Percentiles rank a stretch among this genome's conserved stretches.
Evolutionary conservation across 2,888 invertebrate species (phyloP).

Genomic region (Drosophila ezoana): DNA sequence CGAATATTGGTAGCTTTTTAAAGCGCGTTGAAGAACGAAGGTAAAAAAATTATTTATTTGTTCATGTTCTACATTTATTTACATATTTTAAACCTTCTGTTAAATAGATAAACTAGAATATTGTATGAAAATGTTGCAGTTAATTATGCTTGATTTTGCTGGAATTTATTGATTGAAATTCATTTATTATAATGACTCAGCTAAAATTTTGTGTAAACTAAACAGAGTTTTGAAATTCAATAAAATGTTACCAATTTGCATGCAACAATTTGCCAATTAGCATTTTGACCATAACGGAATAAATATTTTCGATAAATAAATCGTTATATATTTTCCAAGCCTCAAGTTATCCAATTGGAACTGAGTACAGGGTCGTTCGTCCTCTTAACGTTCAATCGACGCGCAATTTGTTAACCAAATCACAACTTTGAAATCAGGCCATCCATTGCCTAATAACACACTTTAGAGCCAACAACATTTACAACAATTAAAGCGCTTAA

Average conservation of each 20-base stretch:
- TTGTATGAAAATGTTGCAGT: too few species aligned
- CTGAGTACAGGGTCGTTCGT: too few species aligned
- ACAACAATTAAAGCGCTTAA: constrained; percentile 48
- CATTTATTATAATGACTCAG: background rate
- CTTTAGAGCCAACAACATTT: constrained; percentile 34
- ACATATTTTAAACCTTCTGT: too few species aligned
- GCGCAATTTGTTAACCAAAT: background rate
- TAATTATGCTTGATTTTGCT: too few species aligned
- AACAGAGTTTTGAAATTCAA: background rate
- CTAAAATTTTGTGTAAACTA: background rate
- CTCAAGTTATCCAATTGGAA: too few species aligned
- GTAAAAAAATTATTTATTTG: too few species aligned
- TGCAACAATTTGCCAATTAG: background rate
- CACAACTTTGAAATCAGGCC: background rate
- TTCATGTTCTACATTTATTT: too few species aligned
- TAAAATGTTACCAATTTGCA: background rate
- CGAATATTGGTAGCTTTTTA: background rate
- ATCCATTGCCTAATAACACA: constrained; percentile 10
- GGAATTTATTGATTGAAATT: background rate
- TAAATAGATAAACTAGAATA: too few species aligned
- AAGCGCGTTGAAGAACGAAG: background rate
- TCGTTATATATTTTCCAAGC: background rate
- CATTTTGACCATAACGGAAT: background rate
- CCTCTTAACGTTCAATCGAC: background rate
- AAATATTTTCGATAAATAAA: background rate